phyloP scores from a whole-genome alignment of 2,797 vertebrate species.

The Varecia variegata region DNA sequence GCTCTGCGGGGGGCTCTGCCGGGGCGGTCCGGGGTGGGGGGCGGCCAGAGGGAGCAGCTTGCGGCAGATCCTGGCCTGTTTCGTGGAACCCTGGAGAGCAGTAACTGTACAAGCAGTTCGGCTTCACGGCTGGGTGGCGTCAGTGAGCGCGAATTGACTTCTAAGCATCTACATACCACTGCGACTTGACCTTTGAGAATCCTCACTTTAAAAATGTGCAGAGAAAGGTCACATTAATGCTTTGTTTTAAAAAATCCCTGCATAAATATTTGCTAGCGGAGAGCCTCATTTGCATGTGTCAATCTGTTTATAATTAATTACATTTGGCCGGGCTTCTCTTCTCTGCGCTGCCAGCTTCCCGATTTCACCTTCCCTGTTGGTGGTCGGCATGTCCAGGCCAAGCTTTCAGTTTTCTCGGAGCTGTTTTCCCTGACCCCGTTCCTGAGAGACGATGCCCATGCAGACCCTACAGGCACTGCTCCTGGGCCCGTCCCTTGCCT shows the following conservation, averaged over 20 bases:
- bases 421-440: neutral
- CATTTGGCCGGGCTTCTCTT: neutral
- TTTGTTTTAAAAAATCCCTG: neutral
- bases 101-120: fast-evolving
- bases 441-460: fast-evolving
- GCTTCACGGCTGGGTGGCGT: fast-evolving
- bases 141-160: fast-evolving
- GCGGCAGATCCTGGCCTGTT: neutral
- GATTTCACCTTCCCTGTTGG: neutral
- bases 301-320: slow-evolving; percentile 19
- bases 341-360: neutral
- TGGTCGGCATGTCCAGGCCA: fast-evolving
- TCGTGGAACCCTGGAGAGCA: neutral
- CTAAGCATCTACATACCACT: neutral
- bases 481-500: no score
- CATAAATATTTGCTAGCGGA: neutral
- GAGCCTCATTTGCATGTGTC: neutral
- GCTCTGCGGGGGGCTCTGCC: neutral
- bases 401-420: neutral
- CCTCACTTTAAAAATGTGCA: neutral
- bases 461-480: no score
- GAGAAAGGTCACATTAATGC: neutral
- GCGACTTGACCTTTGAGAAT: neutral
- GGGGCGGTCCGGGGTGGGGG: fast-evolving
- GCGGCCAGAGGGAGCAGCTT: fast-evolving